Evolutionary conservation across 2,797 vertebrate genomes (phyloP), one percentile per base, ranked within the genome.

Genomic region (Acipenser oxyrinchus): DNA sequence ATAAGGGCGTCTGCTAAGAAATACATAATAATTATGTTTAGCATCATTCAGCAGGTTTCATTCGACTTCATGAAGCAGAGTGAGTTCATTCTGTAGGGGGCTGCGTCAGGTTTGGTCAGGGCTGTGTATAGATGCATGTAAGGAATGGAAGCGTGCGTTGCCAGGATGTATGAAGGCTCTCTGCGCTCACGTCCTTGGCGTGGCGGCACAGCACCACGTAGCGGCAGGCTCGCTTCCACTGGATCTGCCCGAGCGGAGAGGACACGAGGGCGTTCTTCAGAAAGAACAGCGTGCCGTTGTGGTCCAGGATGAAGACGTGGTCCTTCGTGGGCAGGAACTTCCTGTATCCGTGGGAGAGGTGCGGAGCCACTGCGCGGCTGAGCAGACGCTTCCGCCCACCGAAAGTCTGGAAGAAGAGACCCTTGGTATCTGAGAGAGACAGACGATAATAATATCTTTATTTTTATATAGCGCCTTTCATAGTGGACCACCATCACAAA

Each of bases 131-230:
- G 23, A 37, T 37, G 4, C 2, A 2, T 37, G 3, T 37, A 4
- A 37, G 23, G 2, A 3, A 37, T 37, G 2, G 23, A 6, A 13
- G 18, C 9, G 60, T 53, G 62, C 6, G 10, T n/a, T n/a, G 57
- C 57, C 57, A 49, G n/a, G 10, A 6, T 8, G 50, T 10, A 4
- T 8, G 12, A n/a, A 37, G 4, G 23, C 7, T 8, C 6, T 18
- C 7, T 3, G 13, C n/a, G 71, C 86, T 78, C 69, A 88, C 87
- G 13, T 88, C 87, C 69, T 86, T 88, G 64, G 77, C 84, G 6
- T 77, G 75, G 0, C 74, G 77, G 74, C 85, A 85, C 12, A 87
- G 74, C 8, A 83, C 73, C 5, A 76, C 71, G 48, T 77, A 82
- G 69, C 73, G 73, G 59, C 75, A 79, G n/a, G 84, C 81, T 3